These are phyloP conservation scores for Dreissena rostriformis DNA, from an alignment of 1,140 invertebrate genomes.

Conservation along the genomic window DNA sequence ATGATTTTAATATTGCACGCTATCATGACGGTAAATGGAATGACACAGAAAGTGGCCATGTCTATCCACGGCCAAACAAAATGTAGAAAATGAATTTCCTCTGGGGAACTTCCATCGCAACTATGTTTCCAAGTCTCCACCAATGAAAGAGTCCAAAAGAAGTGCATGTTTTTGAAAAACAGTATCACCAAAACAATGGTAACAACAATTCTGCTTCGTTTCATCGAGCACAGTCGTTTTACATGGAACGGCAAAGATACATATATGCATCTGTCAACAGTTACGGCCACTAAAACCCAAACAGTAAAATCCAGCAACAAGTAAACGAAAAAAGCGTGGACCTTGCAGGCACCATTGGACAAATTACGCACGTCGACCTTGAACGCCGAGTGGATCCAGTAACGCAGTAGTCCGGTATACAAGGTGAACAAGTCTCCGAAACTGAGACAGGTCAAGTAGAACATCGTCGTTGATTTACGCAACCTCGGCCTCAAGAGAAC, in stretches of 20 bases:
- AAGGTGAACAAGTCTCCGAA: constrained; percentile 67
- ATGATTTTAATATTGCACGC: constrained; percentile 71
- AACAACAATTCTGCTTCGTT: constrained; percentile 48
- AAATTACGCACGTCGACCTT: constrained; percentile 59
- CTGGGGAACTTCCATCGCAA: constrained; percentile 31
- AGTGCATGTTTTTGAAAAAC: constrained; percentile 67
- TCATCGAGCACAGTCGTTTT: constrained; percentile 61
- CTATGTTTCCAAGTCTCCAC: constrained; percentile 42
- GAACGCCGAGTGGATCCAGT: constrained; percentile 64
- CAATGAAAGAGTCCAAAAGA: constrained; percentile 67
- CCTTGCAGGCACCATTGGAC: constrained; percentile 64
- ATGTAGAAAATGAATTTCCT: constrained; percentile 49
- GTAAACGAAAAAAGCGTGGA: constrained; percentile 71
- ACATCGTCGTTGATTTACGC: constrained; percentile 67
- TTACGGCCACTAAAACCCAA: constrained; percentile 70
- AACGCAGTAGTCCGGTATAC: constrained; percentile 68
- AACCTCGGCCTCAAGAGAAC: constrained; percentile 64
- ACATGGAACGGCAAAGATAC: constrained; percentile 66
- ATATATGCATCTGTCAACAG: constrained; percentile 68
- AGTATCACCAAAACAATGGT: constrained; percentile 44
- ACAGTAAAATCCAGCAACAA: constrained; percentile 65
- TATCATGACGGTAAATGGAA: constrained; percentile 77
- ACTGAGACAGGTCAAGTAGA: constrained; percentile 69
- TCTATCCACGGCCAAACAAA: constrained; percentile 78
- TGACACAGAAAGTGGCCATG: constrained; percentile 70